Base-by-base conservation (phyloP, 2,888 invertebrate genomes). In the Neocrepidodera transversa region DNA sequence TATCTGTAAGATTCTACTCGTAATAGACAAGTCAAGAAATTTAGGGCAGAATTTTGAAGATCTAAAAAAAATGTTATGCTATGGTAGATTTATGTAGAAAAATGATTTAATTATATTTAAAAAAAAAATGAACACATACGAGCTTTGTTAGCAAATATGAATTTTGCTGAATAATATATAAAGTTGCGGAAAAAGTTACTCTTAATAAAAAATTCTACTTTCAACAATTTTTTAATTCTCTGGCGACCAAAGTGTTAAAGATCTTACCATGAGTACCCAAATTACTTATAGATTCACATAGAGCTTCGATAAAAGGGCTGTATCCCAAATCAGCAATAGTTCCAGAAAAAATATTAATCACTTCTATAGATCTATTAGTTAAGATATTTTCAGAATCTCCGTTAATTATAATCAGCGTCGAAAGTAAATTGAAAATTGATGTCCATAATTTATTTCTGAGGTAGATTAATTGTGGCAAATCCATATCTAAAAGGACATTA, bases 381-480 rank as follows among this genome's bases (percentile, higher is more conserved):
- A 63, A 53, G 50, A 60, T 59, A 10, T 54, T 54, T 40, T 62
- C 58, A 3, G 53, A 52, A n/a, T 65, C 61, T 7, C 53, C 53
- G 6, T 56, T 52, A 32, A 49, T 54, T 48, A 73, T 70, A 11
- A 81, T 71, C 11, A 83, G 65, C 1, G 75, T 72, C 7, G 78
- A 74, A 38, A 83, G 66, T 30, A 84, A 77, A 62, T 79, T 77
- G 63, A 81, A 83, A 28, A 83, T 76, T 68, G 81, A 81, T 7
- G 75, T 78, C 80, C 81, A 82, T 1, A 84, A 63, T 68, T 75
- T 76, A 60, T 83, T 82, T n/a, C 82, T 77, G n/a, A 84, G 66
- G 62, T 78, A 79, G 4, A 79, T 45, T 38, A 83, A 64, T 53
- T 80, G 78, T 0, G 78, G 70, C 26, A 76, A 71, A 47, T 76